Base-by-base conservation (phyloP, 1,140 invertebrate species). In the Trachelipus rathkii region DNA sequence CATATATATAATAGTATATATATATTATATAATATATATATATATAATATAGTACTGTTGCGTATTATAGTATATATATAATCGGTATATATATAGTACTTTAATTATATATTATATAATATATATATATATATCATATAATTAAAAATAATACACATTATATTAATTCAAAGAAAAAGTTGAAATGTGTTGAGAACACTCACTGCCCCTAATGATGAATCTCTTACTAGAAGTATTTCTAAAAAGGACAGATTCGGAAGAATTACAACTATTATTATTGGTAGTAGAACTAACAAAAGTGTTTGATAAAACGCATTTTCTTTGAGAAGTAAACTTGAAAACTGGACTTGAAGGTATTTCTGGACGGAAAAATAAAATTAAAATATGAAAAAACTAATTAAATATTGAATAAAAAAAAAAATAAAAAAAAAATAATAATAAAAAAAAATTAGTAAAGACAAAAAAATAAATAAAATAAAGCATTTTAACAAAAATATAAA, bases 131-230 rank as follows among this genome's bases (percentile, higher is more conserved):
- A 15, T 60, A 60, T 1, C 50, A 13, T n/a, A n/a, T n/a, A n/a
- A n/a, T n/a, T n/a, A n/a, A n/a, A n/a, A n/a, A n/a, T n/a, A n/a
- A n/a, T n/a, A n/a, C n/a, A n/a, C n/a, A n/a, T n/a, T n/a, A 15
- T 60, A 15, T 4, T 60, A 15, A 8, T 15, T 15, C 1, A 19
- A 60, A 15, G 50, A 60, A 60, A 60, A 60, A 15, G 50, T 60
- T 15, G 50, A 15, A 60, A 60, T 60, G 50, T 19, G 19, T 19
- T 60, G 8, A 60, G 11, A 60, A 60, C 50, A 60, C 50, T 60
- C 50, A 60, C 50, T 60, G 19, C 50, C 50, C 50, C 19, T 60
- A 60, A 60, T 60, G 50, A 60, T 60, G 50, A 60, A 60, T 60
- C 11, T 19, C 8, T 19, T 60, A 60, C 8, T 60, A 60, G 50